Evolutionary conservation across 1,140 invertebrate genomes (phyloP), one percentile per base, ranked within the genome.

Genomic region (Anastatus disparis): DNA sequence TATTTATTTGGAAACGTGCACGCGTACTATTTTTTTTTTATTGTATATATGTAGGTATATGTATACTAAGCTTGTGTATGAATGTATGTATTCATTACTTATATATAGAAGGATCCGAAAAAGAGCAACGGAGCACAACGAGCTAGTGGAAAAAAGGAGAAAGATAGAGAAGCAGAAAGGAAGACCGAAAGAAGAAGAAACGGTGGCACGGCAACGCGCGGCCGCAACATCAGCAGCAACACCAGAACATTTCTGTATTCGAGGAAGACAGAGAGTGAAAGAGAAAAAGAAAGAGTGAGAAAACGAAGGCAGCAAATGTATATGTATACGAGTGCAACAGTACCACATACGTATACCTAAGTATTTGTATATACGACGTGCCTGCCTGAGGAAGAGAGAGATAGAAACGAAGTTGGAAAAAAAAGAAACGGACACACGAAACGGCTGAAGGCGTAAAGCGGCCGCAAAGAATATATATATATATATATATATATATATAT

Each of bases 371-470:
- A 12, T 38, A 12, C 35, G 35, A n/a, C 9, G 15, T 24, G 22
- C 8, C 29, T 17, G 24, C 12, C 24, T n/a, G n/a, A 66, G 50
- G 31, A 56, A 63, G 22, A 26, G 17, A n/a, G n/a, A 56, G 53
- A 50, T 0, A 8, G 8, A 40, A 17, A 1, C 2, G 26, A 27
- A 8, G 2, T 12, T 3, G 17, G n/a, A 17, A 46, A 55, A 56
- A 29, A 56, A 66, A 55, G 63, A 56, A 66, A 67, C 40, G 40
- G 38, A 66, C 50, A 66, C 10, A 55, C 38, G 26, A 55, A 55
- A 44, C 50, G 42, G 26, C 17, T 8, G 46, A 63, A 63, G 46
- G 17, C 17, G 61, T 52, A 63, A 63, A 17, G 61, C 42, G 50
- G 52, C 27, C 50, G 38, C 31, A 15, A 15, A 6, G 27, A 27